Conservation (phyloP, 2,888 invertebrate genomes). For the Lasius fuliginosus region DNA sequence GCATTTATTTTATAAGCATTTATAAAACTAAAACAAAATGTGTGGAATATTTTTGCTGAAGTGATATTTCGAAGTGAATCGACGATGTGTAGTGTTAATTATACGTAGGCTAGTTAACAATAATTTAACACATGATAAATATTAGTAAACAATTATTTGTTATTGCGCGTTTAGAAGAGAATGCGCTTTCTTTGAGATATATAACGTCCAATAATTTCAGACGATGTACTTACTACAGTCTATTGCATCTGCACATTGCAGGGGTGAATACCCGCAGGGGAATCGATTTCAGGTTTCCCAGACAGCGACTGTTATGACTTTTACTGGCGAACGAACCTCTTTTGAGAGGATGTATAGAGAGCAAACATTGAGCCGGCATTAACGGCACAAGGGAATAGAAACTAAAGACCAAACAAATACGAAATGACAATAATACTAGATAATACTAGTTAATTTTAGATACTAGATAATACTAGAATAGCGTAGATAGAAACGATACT, state of each 20-base stretch:
- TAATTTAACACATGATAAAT: not conserved
- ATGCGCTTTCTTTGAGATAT: slow-evolving; percentile 5
- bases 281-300: slow-evolving; percentile 78
- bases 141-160: not conserved
- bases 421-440: not conserved
- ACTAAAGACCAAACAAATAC: not conserved
- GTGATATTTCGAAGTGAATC: not conserved
- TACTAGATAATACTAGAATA: not conserved
- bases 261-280: slow-evolving; percentile 80
- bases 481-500: not conserved
- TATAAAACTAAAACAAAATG: not conserved
- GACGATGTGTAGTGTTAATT: not conserved
- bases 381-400: not conserved
- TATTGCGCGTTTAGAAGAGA: not conserved
- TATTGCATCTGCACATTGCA: slow-evolving; percentile 74
- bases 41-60: not conserved
- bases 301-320: slow-evolving; percentile 71
- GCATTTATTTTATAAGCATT: not conserved
- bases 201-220: slow-evolving; percentile 23
- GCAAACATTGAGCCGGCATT: slow-evolving; percentile 2
- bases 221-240: slow-evolving; percentile 52
- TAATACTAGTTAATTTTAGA: not conserved
- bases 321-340: slow-evolving; percentile 40
- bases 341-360: slow-evolving; percentile 7
- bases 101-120: not conserved